A percentile compares a stretch with the other conserved stretches of the same genome.
These are phyloP conservation scores for Drosophila maculinotata DNA, from an alignment of 2,888 invertebrate genomes.

Conservation along the genomic window DNA sequence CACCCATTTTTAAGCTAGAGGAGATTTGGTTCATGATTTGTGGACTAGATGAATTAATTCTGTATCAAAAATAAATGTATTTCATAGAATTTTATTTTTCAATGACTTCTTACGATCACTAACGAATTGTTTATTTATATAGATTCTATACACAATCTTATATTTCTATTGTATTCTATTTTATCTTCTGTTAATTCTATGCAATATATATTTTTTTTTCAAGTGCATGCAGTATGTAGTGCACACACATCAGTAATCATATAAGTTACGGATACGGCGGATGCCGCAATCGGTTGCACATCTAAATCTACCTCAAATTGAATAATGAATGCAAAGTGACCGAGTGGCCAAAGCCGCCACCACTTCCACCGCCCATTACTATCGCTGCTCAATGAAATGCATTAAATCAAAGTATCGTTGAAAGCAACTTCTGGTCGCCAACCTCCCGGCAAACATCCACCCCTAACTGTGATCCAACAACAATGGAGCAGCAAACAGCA, in stretches of 20 bases:
- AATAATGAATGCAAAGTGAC: conserved; percentile 77
- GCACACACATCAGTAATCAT: conserved; percentile 41
- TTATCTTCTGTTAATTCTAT: too few species aligned
- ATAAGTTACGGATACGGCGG: conserved; percentile 17
- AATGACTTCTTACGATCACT: too few species aligned
- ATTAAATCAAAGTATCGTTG: conserved; percentile 78
- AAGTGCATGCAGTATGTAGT: conserved; percentile 1
- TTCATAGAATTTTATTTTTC: too few species aligned
- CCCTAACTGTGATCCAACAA: neutral
- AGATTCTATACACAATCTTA: neutral
- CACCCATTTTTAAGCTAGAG: too few species aligned
- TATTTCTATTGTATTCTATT: neutral
- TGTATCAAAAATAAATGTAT: too few species aligned
- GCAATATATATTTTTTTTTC: neutral
- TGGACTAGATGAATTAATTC: too few species aligned
- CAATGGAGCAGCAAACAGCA: conserved; percentile 19
- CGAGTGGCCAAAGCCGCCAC: conserved; percentile 49
- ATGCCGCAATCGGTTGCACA: conserved; percentile 63
- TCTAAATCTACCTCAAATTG: conserved; percentile 75
- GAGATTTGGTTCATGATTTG: too few species aligned
- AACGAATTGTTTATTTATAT: too few species aligned
- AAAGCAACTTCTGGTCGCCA: conserved; percentile 58
- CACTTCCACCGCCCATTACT: conserved; percentile 50
- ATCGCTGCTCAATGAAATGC: conserved; percentile 77
- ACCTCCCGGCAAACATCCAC: neutral